These are phyloP conservation scores for Distichodus sexfasciatus DNA, from an alignment of 2,797 vertebrate species.

Conservation along the genomic window DNA sequence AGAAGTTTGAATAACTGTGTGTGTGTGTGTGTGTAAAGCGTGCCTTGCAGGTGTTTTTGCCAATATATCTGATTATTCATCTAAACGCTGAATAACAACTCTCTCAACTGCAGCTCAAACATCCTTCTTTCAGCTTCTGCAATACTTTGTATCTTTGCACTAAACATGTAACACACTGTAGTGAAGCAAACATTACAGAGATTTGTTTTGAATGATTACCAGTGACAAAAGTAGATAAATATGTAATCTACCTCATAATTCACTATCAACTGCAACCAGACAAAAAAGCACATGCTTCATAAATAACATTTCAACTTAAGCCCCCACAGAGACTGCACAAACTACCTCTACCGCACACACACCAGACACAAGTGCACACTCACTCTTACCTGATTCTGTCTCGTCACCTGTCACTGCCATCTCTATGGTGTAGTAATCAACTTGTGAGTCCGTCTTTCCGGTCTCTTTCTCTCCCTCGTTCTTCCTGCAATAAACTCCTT, in stretches of 20 bases:
- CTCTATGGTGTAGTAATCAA: conserved; percentile 76
- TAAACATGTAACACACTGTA: too few species aligned
- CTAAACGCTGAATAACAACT: too few species aligned
- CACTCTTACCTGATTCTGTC: conserved; percentile 79
- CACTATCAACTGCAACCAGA: background rate
- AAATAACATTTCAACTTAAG: background rate
- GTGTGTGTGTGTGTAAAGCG: conserved; percentile 13
- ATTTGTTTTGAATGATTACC: background rate
- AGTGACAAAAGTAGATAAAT: background rate
- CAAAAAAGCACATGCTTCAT: background rate
- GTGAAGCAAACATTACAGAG: background rate
- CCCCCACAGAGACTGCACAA: background rate
- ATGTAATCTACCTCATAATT: background rate
- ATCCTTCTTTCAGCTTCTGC: too few species aligned
- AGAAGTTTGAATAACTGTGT: conserved; percentile 21
- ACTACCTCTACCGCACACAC: background rate
- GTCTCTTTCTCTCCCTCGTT: conserved; percentile 7
- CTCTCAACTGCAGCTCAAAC: too few species aligned
- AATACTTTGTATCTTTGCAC: too few species aligned
- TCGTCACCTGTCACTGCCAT: conserved; percentile 96
- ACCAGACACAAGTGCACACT: background rate
- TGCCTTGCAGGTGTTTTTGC: background rate
- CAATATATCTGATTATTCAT: too few species aligned
- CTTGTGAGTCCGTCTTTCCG: conserved; percentile 50
- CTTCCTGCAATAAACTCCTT: background rate